A percentile compares a stretch with the other conserved stretches of the same genome.
Evolutionary conservation across 2,797 vertebrate species (phyloP).

Genomic region (Malacoraja senta): DNA sequence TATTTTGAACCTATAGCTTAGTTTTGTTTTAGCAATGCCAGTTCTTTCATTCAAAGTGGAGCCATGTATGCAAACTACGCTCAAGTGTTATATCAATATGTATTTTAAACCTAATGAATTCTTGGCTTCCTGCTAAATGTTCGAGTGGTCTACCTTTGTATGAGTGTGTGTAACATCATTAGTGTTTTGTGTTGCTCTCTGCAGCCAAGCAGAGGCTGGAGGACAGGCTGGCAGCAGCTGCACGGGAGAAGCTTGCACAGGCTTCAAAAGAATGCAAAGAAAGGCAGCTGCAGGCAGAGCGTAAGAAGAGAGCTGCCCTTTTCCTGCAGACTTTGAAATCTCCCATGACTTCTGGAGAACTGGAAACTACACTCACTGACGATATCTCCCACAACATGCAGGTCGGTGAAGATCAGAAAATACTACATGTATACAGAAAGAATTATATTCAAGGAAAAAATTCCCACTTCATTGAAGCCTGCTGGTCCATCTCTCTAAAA

Average conservation of each 20-base stretch:
- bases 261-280: constrained; percentile 96
- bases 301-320: constrained; percentile 88
- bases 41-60: neutral
- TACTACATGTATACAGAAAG: neutral
- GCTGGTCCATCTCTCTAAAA: neutral
- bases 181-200: constrained; percentile 38
- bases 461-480: neutral
- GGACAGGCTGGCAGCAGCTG: constrained; percentile 87
- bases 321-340: constrained; percentile 84
- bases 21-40: neutral
- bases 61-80: neutral
- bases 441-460: neutral
- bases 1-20: neutral
- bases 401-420: constrained; percentile 53
- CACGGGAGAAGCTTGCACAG: constrained; percentile 92
- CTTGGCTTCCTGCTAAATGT: neutral
- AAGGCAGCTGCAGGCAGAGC: constrained; percentile 92
- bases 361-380: constrained; percentile 68
- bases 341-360: constrained; percentile 61
- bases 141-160: neutral
- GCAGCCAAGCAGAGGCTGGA: constrained; percentile 94
- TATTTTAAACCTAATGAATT: neutral
- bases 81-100: neutral
- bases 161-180: neutral
- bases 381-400: constrained; percentile 61